Percentiles rank a stretch among this genome's conserved stretches.
These are phyloP conservation scores for Maccullochella peelii DNA, from an alignment of 2,113 vertebrate genomes.

Conservation along the genomic window DNA sequence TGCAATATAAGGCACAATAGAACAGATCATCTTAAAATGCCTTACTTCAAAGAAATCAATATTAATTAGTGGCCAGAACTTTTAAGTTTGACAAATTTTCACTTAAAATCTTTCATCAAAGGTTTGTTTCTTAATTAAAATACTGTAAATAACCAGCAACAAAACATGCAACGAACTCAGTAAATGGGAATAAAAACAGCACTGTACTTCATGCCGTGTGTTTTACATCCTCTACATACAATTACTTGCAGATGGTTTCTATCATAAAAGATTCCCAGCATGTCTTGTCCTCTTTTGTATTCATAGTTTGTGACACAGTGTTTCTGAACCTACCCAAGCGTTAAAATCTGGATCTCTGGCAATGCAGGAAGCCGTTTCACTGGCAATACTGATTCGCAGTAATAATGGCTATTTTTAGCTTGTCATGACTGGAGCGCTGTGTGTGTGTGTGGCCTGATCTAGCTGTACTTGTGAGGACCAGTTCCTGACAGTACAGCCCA, in stretches of 20 bases:
- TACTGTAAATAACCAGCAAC: neutral
- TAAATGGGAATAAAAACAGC: neutral
- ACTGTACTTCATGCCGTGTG: neutral
- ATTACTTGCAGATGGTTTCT: conserved; percentile 11
- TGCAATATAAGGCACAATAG: neutral
- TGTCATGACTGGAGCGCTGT: conserved; percentile 43
- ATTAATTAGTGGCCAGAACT: neutral
- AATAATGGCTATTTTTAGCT: conserved; percentile 80
- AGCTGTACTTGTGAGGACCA: conserved; percentile 25
- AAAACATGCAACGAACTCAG: neutral
- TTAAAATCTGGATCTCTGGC: conserved; percentile 50
- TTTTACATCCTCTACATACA: conserved; percentile 7
- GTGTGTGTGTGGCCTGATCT: conserved; percentile 18
- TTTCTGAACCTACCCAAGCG: conserved; percentile 25
- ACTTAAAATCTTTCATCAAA: neutral
- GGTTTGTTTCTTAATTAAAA: conserved; percentile 9
- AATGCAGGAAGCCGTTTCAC: conserved; percentile 56
- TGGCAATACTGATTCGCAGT: conserved; percentile 70
- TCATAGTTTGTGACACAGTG: conserved; percentile 24
- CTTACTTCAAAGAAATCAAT: neutral
- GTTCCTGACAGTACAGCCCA: neutral
- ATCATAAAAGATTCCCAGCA: neutral
- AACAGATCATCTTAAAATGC: neutral
- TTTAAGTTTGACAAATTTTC: neutral
- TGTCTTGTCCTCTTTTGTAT: conserved; percentile 27